Evolutionary conservation across 1,140 invertebrate species (phyloP).

Genomic region (Lepidostoma basale): DNA sequence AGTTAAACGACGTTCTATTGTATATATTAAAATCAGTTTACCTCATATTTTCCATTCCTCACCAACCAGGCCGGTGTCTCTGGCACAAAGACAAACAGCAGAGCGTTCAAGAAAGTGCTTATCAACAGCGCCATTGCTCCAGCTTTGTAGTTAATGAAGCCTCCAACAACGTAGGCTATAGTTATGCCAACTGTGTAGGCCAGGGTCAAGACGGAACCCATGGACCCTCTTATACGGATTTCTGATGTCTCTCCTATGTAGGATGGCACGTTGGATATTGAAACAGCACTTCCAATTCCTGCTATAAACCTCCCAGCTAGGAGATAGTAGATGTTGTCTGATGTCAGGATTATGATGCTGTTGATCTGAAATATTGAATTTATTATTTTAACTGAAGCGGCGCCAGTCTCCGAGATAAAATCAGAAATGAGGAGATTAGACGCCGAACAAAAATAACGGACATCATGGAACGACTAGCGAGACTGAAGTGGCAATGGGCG

Average conservation of each 20-base stretch:
- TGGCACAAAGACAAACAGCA: constrained; percentile 26
- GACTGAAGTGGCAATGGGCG: too few species aligned
- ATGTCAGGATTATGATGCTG: background rate
- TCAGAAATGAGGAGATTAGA: too few species aligned
- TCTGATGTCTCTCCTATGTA: background rate
- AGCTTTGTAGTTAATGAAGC: constrained; percentile 19
- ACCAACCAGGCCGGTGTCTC: constrained; percentile 24
- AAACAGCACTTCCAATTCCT: background rate
- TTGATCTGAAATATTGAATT: constrained; percentile 27
- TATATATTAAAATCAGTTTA: background rate
- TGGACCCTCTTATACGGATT: background rate
- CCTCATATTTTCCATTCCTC: constrained; percentile 5
- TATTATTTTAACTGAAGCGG: too few species aligned
- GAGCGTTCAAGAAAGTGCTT: background rate
- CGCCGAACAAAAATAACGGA: too few species aligned
- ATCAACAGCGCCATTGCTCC: constrained; percentile 4
- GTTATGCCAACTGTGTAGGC: constrained; percentile 14
- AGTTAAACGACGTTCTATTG: too few species aligned
- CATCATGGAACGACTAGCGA: too few species aligned
- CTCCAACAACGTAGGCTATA: constrained; percentile 10
- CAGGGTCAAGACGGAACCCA: background rate
- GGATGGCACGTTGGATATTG: background rate
- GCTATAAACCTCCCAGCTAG: background rate
- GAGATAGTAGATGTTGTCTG: background rate
- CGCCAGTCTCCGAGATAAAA: too few species aligned